A percentile compares a stretch with the other conserved stretches of the same genome.
These are phyloP conservation scores for Falco columbarius DNA, from an alignment of 2,797 vertebrate genomes.

Conservation along the genomic window DNA sequence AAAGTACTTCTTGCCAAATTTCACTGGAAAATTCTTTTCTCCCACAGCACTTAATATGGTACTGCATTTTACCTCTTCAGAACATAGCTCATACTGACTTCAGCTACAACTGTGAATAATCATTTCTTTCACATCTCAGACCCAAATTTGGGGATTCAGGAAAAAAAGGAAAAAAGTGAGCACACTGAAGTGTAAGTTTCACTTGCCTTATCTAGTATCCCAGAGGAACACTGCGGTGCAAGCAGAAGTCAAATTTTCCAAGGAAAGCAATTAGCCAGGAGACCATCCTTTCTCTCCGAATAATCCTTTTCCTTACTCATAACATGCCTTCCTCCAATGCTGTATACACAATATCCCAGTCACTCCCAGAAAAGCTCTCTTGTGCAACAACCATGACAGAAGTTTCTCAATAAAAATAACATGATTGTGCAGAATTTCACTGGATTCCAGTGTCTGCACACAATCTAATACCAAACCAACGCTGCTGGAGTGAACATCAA, in stretches of 20 bases:
- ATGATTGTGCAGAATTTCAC: not conserved
- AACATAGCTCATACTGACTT: not conserved
- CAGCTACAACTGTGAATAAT: not conserved
- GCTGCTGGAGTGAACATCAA: not conserved
- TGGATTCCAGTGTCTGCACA: not conserved
- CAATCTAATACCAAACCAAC: not conserved
- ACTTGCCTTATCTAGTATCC: not conserved
- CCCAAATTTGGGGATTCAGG: not conserved
- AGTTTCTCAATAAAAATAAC: not conserved
- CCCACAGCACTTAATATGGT: not conserved
- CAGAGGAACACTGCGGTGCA: not conserved
- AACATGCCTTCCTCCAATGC: not conserved
- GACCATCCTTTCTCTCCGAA: not conserved
- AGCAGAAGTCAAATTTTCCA: constrained; percentile 1
- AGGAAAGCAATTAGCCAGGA: not conserved
- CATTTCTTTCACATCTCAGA: not conserved
- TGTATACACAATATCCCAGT: not conserved
- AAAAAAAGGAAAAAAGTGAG: not conserved
- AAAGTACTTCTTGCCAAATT: not conserved
- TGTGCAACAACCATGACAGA: not conserved
- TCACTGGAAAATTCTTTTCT: not conserved
- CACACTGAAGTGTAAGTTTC: not conserved
- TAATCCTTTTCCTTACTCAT: not conserved
- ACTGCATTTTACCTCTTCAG: not conserved
- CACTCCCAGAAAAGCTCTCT: not conserved